Evolutionary conservation across 1,140 invertebrate species (phyloP), one percentile per base, ranked within the genome.

Genomic region (Orussus abietinus): DNA sequence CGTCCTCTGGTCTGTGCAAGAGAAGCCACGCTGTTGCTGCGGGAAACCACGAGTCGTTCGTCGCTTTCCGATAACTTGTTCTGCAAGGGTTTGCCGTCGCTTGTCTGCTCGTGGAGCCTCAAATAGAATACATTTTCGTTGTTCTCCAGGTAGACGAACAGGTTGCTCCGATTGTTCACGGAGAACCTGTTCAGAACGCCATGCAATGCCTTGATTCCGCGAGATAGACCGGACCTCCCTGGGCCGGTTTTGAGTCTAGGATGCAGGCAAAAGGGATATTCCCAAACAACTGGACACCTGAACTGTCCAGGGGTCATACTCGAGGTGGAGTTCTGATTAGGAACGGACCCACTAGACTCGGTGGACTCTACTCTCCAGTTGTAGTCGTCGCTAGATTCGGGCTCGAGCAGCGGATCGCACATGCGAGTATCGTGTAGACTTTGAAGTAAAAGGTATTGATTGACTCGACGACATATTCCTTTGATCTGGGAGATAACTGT

Each of bases 91-190:
- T 69, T 69, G 0, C 59, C 58, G n/a, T 74, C 66, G 18, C 53
- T 68, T 1, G 60, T 72, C 32, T 72, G 69, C 9, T 68, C 64
- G 40, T 75, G 67, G 1, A 74, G 47, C 14, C 78, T 63, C 25
- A 88, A 55, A 62, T 89, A 89, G 60, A 85, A 89, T 0, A 88
- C 85, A 53, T 83, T 82, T 18, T 76, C 75, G 20, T 77, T 69
- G 15, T 71, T 78, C 64, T 88, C 82, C 62, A 81, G 75, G 65
- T 87, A 81, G 2, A 90, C 86, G 72, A 89, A 90, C 86, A 90
- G 88, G 58, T 90, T 90, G 33, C 70, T 80, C 32, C 86, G 70
- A 57, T 90, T 90, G 38, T 77, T 79, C 0, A 90, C 85, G 1
- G 82, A 82, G 52, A 90, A 85, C 25, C 82, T 78, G 53, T 81